A percentile compares a stretch with the other conserved stretches of the same genome.
These are phyloP conservation scores for Sprattus sprattus DNA, from an alignment of 2,113 vertebrate genomes.

Conservation along the genomic window DNA sequence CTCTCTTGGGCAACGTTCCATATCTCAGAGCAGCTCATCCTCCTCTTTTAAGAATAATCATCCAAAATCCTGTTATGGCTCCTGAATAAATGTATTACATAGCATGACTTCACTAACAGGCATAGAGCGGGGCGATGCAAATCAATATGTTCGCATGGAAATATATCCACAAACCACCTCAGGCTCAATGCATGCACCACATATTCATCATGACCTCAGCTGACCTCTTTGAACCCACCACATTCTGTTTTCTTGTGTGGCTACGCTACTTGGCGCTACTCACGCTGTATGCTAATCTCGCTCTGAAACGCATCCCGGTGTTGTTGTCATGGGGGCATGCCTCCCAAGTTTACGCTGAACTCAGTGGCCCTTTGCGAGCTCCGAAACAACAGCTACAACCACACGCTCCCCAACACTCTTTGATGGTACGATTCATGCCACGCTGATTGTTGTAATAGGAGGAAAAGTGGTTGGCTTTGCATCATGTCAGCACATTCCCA, in stretches of 20 bases:
- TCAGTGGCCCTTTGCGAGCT: not conserved
- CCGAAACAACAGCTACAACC: constrained; percentile 44
- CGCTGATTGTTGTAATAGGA: constrained; percentile 53
- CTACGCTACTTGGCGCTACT: not conserved
- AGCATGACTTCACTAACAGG: not conserved
- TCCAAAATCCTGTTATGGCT: not conserved
- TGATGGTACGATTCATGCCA: constrained; percentile 59
- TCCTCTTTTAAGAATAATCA: constrained; percentile 32
- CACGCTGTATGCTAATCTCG: not conserved
- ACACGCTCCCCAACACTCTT: constrained; percentile 38
- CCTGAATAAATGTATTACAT: not conserved
- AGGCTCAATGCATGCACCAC: not conserved
- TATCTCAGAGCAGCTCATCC: constrained; percentile 45
- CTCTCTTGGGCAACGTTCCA: constrained; percentile 49
- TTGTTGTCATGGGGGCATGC: too few relatives aligned
- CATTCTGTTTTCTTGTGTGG: not conserved
- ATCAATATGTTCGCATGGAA: not conserved
- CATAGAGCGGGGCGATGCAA: not conserved
- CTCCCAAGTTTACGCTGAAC: not conserved
- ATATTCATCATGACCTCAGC: not conserved
- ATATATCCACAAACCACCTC: not conserved
- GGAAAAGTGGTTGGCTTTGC: constrained; percentile 48
- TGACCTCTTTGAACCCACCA: not conserved
- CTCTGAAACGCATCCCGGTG: not conserved
- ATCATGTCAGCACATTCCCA: constrained; percentile 62